Percentiles rank a stretch among this genome's conserved stretches.
These are phyloP conservation scores for Dasypogon diadema DNA, from an alignment of 2,888 invertebrate genomes.

Conservation along the genomic window DNA sequence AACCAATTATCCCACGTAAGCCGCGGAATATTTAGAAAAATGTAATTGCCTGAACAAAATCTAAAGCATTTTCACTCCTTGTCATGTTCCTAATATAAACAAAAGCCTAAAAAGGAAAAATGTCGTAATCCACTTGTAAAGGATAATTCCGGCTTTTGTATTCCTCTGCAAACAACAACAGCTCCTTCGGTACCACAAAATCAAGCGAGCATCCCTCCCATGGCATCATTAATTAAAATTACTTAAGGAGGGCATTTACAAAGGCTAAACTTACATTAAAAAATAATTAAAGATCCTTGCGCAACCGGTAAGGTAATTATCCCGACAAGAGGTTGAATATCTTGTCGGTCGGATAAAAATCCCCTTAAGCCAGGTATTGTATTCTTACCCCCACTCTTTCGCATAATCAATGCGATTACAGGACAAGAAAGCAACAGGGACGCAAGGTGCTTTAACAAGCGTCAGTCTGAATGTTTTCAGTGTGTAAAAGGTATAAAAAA, in stretches of 20 bases:
- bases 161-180: neutral
- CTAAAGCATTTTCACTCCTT: too few species aligned
- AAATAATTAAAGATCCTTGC: conserved; percentile 48
- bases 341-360: neutral
- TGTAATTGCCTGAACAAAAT: too few species aligned
- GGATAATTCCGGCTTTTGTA: neutral
- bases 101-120: neutral
- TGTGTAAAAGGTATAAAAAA: neutral
- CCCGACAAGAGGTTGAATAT: neutral
- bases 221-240: conserved; percentile 26
- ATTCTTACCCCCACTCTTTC: neutral
- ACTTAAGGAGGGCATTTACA: conserved; percentile 31
- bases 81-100: neutral
- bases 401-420: neutral
- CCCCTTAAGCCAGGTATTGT: conserved; percentile 30
- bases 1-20: too few species aligned
- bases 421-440: neutral
- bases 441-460: neutral
- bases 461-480: conserved; percentile 9
- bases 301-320: conserved; percentile 12
- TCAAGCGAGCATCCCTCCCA: neutral
- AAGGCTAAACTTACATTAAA: conserved; percentile 51
- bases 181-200: neutral
- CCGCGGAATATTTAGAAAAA: too few species aligned
- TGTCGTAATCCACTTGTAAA: neutral